A percentile compares a stretch with the other conserved stretches of the same genome.
phyloP scores from a whole-genome alignment of 2,888 invertebrate species.

The Mimas tiliae region DNA sequence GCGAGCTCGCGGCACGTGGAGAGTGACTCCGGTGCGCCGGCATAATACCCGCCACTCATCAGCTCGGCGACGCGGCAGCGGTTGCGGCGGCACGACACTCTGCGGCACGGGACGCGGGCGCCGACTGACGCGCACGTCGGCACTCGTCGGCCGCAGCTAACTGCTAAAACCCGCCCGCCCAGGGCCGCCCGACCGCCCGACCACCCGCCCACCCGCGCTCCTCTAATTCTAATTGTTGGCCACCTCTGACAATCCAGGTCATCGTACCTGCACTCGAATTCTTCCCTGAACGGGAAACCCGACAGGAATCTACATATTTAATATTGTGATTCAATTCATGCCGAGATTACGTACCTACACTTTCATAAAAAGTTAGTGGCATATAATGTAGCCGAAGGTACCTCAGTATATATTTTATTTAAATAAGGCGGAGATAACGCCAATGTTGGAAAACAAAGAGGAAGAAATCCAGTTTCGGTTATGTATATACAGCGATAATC shows the following conservation, averaged over 20 bases:
- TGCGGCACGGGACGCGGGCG: slow-evolving; percentile 46
- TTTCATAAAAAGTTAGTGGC: slow-evolving; percentile 70
- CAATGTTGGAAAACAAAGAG: slow-evolving; percentile 8
- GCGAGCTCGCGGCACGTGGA: slow-evolving; percentile 67
- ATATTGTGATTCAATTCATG: slow-evolving; percentile 63
- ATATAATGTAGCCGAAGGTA: slow-evolving; percentile 49
- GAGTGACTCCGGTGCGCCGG: slow-evolving; percentile 71
- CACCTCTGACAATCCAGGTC: slow-evolving; percentile 76
- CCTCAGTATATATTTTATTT: slow-evolving; percentile 50
- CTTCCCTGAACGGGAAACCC: slow-evolving; percentile 58
- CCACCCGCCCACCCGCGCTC: slow-evolving; percentile 55
- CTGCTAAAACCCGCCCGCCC: slow-evolving; percentile 34
- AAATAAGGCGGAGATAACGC: slow-evolving; percentile 42
- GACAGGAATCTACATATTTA: slow-evolving; percentile 70
- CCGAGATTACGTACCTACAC: slow-evolving; percentile 55
- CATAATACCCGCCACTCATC: slow-evolving; percentile 67
- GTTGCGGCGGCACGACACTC: slow-evolving; percentile 42
- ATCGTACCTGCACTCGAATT: slow-evolving; percentile 75
- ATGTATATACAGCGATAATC: neutral
- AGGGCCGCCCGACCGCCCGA: slow-evolving; percentile 40
- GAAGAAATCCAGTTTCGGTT: neutral
- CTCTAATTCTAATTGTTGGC: slow-evolving; percentile 77
- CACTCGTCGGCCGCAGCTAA: slow-evolving; percentile 31
- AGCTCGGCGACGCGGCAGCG: slow-evolving; percentile 48
- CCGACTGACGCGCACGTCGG: slow-evolving; percentile 49